Evolutionary conservation across 2,888 invertebrate species (phyloP).

Genomic region (Torymus tubicola): DNA sequence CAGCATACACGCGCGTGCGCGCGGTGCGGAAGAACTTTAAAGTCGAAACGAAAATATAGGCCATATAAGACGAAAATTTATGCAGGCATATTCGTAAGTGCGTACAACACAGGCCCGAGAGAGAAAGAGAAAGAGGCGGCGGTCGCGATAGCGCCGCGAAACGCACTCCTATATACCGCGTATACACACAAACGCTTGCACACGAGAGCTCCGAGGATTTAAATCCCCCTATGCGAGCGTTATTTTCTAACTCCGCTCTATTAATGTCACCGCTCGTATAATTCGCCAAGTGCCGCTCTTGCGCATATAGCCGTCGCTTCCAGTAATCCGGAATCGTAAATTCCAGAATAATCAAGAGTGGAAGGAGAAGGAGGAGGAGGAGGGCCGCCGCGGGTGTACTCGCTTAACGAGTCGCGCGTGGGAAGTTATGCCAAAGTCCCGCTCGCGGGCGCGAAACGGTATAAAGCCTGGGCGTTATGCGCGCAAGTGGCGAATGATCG

Average conservation of each 20-base stretch:
- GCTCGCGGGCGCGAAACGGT: slow-evolving; percentile 25
- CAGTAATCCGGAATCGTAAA: slow-evolving; percentile 60
- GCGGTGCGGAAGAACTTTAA: no score
- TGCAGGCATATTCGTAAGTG: slow-evolving; percentile 29
- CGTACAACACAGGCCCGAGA: background rate
- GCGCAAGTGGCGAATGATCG: slow-evolving; percentile 27
- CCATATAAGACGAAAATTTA: slow-evolving; percentile 25
- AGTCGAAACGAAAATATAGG: slow-evolving; percentile 22
- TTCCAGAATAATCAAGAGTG: slow-evolving; percentile 63
- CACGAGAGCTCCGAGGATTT: background rate
- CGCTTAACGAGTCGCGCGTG: slow-evolving; percentile 62
- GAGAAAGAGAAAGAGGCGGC: background rate
- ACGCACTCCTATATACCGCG: no score
- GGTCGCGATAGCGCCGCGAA: background rate
- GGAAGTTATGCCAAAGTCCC: slow-evolving; percentile 62
- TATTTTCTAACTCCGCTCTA: slow-evolving; percentile 36
- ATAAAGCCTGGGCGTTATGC: slow-evolving; percentile 15
- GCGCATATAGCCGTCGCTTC: slow-evolving; percentile 1
- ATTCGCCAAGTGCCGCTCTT: slow-evolving; percentile 9
- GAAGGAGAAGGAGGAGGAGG: background rate
- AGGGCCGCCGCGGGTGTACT: background rate
- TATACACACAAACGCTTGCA: no score
- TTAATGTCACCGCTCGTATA: slow-evolving; percentile 39
- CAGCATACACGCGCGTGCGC: no score
- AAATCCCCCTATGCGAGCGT: slow-evolving; percentile 15